Conservation (phyloP, 2,113 vertebrate species). For the Sclerurus mexicanus region DNA sequence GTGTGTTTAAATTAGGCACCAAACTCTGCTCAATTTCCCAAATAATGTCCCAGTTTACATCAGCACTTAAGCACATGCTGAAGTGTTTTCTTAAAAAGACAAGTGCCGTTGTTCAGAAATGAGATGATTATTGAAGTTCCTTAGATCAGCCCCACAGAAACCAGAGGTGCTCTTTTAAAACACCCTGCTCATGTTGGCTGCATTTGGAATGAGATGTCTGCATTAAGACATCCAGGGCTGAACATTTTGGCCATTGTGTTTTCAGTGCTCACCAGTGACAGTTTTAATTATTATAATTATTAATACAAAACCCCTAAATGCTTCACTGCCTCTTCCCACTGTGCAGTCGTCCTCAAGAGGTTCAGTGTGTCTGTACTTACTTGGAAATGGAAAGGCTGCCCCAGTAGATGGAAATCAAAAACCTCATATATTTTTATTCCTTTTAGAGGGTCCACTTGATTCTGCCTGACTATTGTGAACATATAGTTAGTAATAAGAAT, state of each 20-base stretch:
- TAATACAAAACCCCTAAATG: not conserved
- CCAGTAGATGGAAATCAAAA: not conserved
- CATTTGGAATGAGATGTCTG: not conserved
- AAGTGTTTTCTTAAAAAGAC: not conserved
- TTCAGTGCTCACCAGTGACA: not conserved
- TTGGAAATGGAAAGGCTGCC: not conserved
- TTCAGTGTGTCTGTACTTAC: not conserved
- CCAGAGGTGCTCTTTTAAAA: not conserved
- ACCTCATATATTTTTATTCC: not conserved
- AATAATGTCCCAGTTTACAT: constrained; percentile 31
- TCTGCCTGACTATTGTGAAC: not conserved
- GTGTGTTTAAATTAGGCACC: constrained; percentile 1
- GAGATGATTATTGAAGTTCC: not conserved
- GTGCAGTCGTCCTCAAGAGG: not conserved
- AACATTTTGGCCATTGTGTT: not conserved
- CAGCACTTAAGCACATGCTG: not conserved
- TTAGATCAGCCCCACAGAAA: not conserved
- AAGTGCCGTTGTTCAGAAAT: not conserved
- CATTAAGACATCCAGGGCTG: not conserved
- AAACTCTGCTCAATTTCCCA: constrained; percentile 27
- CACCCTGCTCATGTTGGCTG: not conserved
- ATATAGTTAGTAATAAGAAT: not conserved
- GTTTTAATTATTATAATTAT: constrained; percentile 45
- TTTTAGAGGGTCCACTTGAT: not conserved
- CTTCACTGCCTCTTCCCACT: not conserved